phyloP scores from a whole-genome alignment of 2,888 invertebrate species.

The Amphipoea oculea region DNA sequence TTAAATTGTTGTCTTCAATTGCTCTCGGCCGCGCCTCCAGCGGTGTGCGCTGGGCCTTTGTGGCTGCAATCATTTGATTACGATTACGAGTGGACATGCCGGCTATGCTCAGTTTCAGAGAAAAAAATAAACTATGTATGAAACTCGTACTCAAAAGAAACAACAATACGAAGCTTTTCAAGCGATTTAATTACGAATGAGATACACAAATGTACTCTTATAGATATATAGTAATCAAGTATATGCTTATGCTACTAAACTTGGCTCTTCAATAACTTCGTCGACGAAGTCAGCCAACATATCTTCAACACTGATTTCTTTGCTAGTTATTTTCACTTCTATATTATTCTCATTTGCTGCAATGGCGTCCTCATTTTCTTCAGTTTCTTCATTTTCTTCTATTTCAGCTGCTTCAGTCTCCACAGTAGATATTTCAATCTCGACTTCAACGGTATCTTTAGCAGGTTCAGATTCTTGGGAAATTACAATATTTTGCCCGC shows the following conservation, averaged over 20 bases:
- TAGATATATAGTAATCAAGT: conserved; percentile 21
- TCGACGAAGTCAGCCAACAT: conserved; percentile 89
- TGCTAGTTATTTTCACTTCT: conserved; percentile 61
- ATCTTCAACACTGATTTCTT: conserved; percentile 79
- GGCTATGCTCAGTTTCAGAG: background rate
- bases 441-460: conserved; percentile 45
- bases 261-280: conserved; percentile 80
- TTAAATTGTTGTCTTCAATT: too few relatives aligned
- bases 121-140: background rate
- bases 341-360: conserved; percentile 58
- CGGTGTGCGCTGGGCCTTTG: too few relatives aligned
- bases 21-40: too few relatives aligned
- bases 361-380: conserved; percentile 64
- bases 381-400: conserved; percentile 58
- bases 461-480: conserved; percentile 78
- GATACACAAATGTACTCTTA: conserved; percentile 37
- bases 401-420: conserved; percentile 55
- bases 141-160: conserved; percentile 14
- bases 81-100: background rate
- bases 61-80: background rate
- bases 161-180: conserved; percentile 32
- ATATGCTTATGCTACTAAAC: conserved; percentile 47
- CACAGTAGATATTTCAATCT: conserved; percentile 66
- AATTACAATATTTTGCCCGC: conserved; percentile 78
- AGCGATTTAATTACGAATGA: conserved; percentile 39